A percentile compares a stretch with the other conserved stretches of the same genome.
Conservation (phyloP, 2,797 vertebrate species). For the Amazona ochrocephala region DNA sequence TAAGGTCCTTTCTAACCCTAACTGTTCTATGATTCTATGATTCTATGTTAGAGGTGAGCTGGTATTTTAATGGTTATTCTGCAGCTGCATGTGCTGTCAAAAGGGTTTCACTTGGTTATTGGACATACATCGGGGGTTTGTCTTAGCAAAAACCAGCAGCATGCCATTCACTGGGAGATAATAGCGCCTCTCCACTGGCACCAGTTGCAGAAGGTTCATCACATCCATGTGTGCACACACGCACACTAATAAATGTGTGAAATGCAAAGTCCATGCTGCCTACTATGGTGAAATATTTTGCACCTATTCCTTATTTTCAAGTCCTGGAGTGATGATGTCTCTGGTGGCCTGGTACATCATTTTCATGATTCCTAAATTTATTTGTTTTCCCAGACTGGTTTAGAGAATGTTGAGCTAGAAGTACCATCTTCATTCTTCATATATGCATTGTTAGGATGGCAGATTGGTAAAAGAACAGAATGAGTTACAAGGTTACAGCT, state of each 20-base stretch:
- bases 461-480: not conserved
- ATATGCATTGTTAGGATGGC: not conserved
- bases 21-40: too few relatives aligned
- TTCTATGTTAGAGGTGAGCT: not conserved
- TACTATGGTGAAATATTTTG: not conserved
- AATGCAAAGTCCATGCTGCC: not conserved
- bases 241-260: not conserved
- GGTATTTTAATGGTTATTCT: not conserved
- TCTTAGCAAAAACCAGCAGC: not conserved
- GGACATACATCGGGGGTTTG: rapidly evolving
- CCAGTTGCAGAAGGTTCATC: not conserved
- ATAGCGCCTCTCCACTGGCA: not conserved
- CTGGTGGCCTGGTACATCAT: not conserved
- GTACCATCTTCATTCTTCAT: not conserved
- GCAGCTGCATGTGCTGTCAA: not conserved
- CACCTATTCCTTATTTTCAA: not conserved
- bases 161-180: not conserved
- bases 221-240: rapidly evolving
- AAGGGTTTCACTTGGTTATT: not conserved
- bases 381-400: not conserved
- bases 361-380: not conserved
- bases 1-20: too few relatives aligned
- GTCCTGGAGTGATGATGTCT: not conserved
- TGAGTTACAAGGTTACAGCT: not conserved
- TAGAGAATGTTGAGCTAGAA: not conserved